A percentile compares a stretch with the other conserved stretches of the same genome.
Conservation (phyloP, 2,797 vertebrate genomes). For the Cichlasoma orientale region DNA sequence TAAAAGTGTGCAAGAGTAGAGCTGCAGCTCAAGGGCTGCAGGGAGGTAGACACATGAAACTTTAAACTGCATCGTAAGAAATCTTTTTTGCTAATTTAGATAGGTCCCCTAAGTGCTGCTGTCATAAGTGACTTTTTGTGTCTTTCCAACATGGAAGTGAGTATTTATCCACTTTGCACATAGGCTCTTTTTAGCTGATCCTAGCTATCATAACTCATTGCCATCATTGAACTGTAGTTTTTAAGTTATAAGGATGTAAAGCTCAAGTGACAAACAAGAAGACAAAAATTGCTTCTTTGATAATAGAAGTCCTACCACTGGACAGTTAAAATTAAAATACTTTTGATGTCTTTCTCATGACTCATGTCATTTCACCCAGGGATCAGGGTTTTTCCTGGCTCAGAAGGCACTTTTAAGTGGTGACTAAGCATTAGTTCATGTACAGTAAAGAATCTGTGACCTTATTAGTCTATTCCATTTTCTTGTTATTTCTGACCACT, state of each 20-base stretch:
- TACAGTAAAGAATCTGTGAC: not conserved
- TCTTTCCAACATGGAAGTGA: not conserved
- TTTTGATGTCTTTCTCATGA: not conserved
- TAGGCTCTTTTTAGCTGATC: conserved; percentile 3
- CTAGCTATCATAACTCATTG: not conserved
- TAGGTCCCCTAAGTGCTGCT: conserved; percentile 9
- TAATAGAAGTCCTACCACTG: not conserved
- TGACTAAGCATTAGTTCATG: not conserved
- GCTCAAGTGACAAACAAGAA: not conserved
- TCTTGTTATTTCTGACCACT: not conserved
- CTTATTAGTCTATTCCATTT: not conserved
- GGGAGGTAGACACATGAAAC: conserved; percentile 16
- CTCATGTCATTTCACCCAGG: not conserved
- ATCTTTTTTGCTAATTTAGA: conserved; percentile 9
- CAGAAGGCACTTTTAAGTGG: not conserved
- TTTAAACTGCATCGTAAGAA: conserved; percentile 24
- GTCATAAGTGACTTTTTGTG: conserved; percentile 11
- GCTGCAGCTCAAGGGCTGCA: conserved; percentile 19
- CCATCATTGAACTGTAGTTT: not conserved
- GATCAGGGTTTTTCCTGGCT: not conserved
- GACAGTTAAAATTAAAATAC: not conserved
- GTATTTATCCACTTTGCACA: not conserved
- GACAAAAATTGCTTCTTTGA: not conserved
- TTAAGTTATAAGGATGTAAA: not conserved
- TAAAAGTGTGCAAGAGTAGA: conserved; percentile 31